Evolutionary conservation across 1,140 invertebrate species (phyloP), one percentile per base, ranked within the genome.

Genomic region (Periplaneta americana): DNA sequence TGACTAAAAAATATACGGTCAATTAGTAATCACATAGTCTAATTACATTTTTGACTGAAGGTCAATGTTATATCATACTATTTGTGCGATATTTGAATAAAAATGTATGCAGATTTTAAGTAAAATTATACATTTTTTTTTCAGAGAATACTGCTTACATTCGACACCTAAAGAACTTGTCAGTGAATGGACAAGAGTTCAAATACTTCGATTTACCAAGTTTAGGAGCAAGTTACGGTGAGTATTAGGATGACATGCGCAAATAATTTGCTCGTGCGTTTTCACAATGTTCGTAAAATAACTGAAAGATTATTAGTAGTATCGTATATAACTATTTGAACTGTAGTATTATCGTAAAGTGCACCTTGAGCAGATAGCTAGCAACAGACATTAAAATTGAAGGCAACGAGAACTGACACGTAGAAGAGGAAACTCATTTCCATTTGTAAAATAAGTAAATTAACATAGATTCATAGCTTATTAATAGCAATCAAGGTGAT

Each of bases 171-270:
- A 95, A 95, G 86, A 90, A 90, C 2, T 86, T 97, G 34, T 88
- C 89, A 6, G 87, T 95, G 35, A 90, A 90, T 83, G 93, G 91
- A 1, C 92, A 93, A 75, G 87, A 91, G 2, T 96, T 91, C 85
- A 91, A 92, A 82, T 98, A 95, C 86, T 98, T 92, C 89, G 94
- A 97, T 88, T 84, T 97, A 36, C 85, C 91, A 34, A 84, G 88
- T 75, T 89, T 95, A 86, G 91, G 93, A 85, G 86, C 90, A 82
- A 92, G 95, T 90, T 97, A 96, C 92, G 93, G 96, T 97, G 91
- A 93, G 90, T 86, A 81, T 83, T 37, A n/a, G n/a, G n/a, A n/a
- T n/a, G n/a, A n/a, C n/a, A 11, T 17, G 2, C 28, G 74, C 28
- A 75, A 75, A n/a, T 11, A 31, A 11, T 22, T 11, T 18, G 74